Percentiles rank a stretch among this genome's conserved stretches.
These are phyloP conservation scores for Leptogaster cylindrica DNA, from an alignment of 2,888 invertebrate genomes.

Conservation along the genomic window DNA sequence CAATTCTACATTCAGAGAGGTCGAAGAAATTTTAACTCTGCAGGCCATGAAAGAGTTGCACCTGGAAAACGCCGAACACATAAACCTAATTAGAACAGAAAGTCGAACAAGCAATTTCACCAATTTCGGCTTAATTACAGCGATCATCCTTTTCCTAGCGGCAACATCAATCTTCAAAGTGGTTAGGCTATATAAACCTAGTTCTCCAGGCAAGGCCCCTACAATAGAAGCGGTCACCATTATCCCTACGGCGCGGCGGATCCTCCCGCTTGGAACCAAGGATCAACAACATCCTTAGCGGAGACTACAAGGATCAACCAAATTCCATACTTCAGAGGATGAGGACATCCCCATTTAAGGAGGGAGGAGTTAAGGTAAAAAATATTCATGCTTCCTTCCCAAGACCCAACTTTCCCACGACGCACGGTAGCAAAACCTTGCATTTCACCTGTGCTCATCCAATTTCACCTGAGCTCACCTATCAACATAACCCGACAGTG, in stretches of 20 bases:
- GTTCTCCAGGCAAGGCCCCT: background rate
- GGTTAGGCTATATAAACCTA: background rate
- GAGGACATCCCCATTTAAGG: conserved; percentile 2
- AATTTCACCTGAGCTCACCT: too few species aligned
- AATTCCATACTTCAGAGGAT: background rate
- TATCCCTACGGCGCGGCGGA: background rate
- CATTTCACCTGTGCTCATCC: too few species aligned
- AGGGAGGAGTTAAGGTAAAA: background rate
- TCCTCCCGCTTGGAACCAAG: background rate
- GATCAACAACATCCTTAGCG: background rate
- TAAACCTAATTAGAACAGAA: background rate
- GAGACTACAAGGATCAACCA: background rate
- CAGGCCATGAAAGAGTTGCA: conserved; percentile 4
- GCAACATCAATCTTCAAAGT: background rate
- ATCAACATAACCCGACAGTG: too few species aligned
- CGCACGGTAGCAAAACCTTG: too few species aligned
- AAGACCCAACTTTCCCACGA: too few species aligned
- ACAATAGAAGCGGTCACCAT: background rate
- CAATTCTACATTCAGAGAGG: background rate
- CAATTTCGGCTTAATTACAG: background rate
- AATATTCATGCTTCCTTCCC: too few species aligned
- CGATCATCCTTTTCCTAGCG: background rate
- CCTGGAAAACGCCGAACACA: background rate
- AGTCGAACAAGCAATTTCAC: background rate
- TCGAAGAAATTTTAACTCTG: background rate